Conservation (phyloP, 2,888 invertebrate species). For the Agrochola macilenta region DNA sequence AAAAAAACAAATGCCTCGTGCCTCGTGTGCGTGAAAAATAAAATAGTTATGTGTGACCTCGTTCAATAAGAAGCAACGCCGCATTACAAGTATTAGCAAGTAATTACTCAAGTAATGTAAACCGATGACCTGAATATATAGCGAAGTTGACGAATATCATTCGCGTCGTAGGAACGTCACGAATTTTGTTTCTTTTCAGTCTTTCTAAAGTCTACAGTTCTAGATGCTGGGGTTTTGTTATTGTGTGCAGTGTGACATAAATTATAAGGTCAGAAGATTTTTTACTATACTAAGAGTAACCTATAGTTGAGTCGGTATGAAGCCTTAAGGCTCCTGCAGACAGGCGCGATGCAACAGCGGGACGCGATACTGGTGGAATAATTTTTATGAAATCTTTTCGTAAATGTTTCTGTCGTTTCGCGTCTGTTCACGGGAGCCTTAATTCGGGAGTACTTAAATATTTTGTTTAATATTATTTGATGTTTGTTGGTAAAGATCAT, state of each 20-base stretch:
- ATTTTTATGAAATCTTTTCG: too few species aligned
- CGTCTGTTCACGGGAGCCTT: too few species aligned
- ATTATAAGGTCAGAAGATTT: too few species aligned
- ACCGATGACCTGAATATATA: slow-evolving; percentile 42
- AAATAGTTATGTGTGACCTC: slow-evolving; percentile 26
- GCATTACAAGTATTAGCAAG: slow-evolving; percentile 11
- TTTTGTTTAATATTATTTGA: neutral
- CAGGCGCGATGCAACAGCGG: too few species aligned
- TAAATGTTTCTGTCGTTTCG: too few species aligned
- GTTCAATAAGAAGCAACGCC: slow-evolving; percentile 25
- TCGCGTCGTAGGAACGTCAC: neutral
- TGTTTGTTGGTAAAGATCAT: neutral
- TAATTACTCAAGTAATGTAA: slow-evolving; percentile 15
- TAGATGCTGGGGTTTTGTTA: too few species aligned
- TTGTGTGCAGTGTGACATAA: too few species aligned
- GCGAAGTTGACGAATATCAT: slow-evolving; percentile 30
- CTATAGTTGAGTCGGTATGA: too few species aligned
- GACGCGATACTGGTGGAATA: too few species aligned
- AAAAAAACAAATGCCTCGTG: neutral
- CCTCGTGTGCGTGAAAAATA: neutral
- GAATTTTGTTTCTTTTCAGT: neutral
- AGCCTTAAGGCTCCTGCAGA: too few species aligned
- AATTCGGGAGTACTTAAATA: neutral
- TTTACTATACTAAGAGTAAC: too few species aligned
- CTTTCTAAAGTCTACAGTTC: slow-evolving; percentile 14